phyloP scores from a whole-genome alignment of 2,888 invertebrate species.

The Aethes cnicana region DNA sequence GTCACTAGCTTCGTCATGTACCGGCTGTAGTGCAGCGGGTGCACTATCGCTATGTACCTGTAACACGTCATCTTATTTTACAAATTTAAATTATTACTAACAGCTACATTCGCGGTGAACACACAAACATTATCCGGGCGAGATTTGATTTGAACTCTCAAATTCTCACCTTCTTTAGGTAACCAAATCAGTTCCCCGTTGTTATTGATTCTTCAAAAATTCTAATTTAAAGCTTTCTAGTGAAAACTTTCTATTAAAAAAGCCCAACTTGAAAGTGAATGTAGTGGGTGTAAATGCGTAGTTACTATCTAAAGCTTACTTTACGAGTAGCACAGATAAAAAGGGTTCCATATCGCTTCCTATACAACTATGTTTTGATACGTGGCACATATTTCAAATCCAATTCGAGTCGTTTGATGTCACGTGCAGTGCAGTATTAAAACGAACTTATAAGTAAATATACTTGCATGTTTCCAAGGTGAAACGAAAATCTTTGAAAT shows the following conservation, averaged over 20 bases:
- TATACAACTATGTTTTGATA: constrained; percentile 13
- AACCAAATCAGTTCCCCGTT: too few species aligned
- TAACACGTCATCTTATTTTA: constrained; percentile 33
- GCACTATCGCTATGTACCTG: constrained; percentile 89
- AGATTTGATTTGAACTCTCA: too few species aligned
- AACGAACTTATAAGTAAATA: constrained; percentile 3
- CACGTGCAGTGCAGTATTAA: constrained; percentile 1
- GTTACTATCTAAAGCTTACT: too few species aligned
- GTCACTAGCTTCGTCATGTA: constrained; percentile 88
- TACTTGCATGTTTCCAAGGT: constrained; percentile 7
- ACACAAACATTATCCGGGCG: too few species aligned
- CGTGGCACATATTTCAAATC: constrained; percentile 8
- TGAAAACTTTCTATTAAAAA: too few species aligned
- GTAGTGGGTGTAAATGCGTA: constrained; percentile 1
- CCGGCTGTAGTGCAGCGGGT: constrained; percentile 89
- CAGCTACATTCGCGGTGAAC: too few species aligned
- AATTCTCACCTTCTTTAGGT: too few species aligned
- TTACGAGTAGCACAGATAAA: constrained; percentile 15
- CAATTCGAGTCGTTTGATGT: constrained; percentile 1
- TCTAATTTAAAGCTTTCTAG: too few species aligned
- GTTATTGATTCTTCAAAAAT: too few species aligned
- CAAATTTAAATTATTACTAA: too few species aligned
- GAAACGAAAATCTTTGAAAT: constrained; percentile 12
- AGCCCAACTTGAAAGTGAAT: too few species aligned
- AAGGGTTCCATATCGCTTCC: constrained; percentile 18